Percentiles rank a stretch among this genome's conserved stretches.
Conservation (phyloP, 2,888 invertebrate species). For the Orchesellides sinensis region DNA sequence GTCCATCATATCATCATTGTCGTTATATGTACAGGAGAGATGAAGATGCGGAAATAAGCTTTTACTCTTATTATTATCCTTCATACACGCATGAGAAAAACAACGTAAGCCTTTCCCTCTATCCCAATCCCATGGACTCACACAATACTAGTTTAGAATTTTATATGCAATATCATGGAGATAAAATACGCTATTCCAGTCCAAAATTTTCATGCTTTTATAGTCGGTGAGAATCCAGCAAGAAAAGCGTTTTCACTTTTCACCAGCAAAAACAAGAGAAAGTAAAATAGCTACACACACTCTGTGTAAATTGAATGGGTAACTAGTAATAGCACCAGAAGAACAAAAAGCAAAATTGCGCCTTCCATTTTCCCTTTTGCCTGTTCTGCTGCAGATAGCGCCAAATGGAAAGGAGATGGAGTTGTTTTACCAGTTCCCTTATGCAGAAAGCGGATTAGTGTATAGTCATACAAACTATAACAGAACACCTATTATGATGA, state of each 20-base stretch:
- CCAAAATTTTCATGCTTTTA: constrained; percentile 2
- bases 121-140: background rate
- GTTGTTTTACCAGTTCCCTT: no score
- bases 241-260: background rate
- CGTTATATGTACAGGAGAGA: background rate
- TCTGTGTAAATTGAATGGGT: no score
- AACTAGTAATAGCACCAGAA: no score
- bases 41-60: constrained; percentile 2
- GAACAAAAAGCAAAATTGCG: background rate
- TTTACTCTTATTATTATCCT: background rate
- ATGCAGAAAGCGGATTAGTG: no score
- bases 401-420: background rate
- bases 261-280: no score
- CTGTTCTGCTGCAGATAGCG: background rate
- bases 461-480: no score
- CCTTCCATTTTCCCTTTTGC: background rate
- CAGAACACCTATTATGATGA: no score
- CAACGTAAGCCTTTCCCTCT: no score
- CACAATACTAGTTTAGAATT: background rate
- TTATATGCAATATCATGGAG: background rate
- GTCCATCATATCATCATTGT: no score
- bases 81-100: background rate
- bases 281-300: no score
- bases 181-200: constrained; percentile 8
- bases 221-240: background rate